Conservation (phyloP, 2,113 vertebrate genomes). For the Lasiurus cinereus region DNA sequence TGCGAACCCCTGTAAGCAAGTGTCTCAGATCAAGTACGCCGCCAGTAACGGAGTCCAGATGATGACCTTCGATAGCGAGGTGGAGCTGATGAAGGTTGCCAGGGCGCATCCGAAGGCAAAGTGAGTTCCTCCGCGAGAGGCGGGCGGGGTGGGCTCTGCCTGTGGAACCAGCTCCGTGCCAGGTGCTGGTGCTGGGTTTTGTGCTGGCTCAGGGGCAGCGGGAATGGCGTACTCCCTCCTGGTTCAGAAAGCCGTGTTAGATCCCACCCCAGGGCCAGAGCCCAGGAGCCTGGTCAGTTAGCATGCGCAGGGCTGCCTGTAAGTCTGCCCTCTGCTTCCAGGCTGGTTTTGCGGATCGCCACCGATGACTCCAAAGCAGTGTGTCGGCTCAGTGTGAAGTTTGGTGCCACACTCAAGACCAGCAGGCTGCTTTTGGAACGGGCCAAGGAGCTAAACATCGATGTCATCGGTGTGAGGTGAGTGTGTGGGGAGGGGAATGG, state of each 20-base stretch:
- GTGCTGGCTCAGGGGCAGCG: neutral
- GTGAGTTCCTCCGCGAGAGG: constrained; percentile 87
- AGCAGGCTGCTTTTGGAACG: too few species aligned
- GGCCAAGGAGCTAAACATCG: too few species aligned
- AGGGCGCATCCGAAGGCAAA: constrained; percentile 96
- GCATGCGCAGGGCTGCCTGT: neutral
- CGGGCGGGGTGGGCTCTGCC: accelerated
- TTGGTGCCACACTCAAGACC: too few species aligned
- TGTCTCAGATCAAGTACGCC: constrained; percentile 98
- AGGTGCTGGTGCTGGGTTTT: neutral
- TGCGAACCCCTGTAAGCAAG: constrained; percentile 99
- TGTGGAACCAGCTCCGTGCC: accelerated
- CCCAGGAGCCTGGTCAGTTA: too few species aligned
- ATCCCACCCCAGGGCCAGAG: too few species aligned
- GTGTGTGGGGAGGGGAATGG: too few species aligned
- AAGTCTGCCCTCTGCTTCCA: constrained; percentile 72
- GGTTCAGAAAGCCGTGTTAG: neutral
- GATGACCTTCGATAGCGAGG: constrained; percentile 99
- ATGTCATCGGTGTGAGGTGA: too few species aligned
- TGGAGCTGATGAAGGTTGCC: constrained; percentile 97
- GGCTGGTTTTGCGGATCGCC: constrained; percentile 96
- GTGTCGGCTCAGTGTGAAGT: constrained; percentile 80
- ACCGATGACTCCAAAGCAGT: constrained; percentile 98
- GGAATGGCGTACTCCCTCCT: neutral
- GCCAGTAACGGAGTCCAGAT: constrained; percentile 95